Conservation (phyloP, 2,113 vertebrate species). For the Mungos mungo region DNA sequence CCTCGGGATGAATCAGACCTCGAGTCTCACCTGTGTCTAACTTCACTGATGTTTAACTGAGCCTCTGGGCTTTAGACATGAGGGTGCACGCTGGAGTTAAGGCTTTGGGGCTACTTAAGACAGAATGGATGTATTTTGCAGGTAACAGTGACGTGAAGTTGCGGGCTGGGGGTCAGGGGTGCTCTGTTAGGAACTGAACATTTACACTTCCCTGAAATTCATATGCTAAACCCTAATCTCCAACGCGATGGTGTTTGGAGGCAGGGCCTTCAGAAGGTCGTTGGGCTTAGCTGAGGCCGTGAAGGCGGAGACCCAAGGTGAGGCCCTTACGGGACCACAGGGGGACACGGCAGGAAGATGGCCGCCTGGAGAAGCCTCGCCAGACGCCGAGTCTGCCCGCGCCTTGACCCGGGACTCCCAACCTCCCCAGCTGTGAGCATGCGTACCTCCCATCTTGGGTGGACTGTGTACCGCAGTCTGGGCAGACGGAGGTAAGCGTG, state of each 20-base stretch:
- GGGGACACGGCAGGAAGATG: neutral
- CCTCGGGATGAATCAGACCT: neutral
- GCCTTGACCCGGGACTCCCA: neutral
- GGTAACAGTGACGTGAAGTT: neutral
- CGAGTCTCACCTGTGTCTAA: neutral
- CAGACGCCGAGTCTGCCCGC: too few species aligned
- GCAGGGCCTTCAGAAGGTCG: neutral
- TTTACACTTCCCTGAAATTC: neutral
- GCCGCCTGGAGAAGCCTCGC: neutral
- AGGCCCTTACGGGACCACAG: neutral
- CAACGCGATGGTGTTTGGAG: too few species aligned
- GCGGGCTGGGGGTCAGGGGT: neutral
- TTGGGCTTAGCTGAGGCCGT: neutral
- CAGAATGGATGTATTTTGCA: neutral
- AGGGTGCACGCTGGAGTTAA: neutral
- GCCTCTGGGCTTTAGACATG: neutral
- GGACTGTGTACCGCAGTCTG: neutral
- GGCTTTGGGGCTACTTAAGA: neutral
- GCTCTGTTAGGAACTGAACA: neutral
- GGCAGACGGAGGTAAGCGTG: neutral
- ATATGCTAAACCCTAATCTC: neutral
- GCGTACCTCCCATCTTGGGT: too few species aligned
- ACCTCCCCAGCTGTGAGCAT: neutral
- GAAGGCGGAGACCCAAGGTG: neutral
- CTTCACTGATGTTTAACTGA: neutral